These are phyloP conservation scores for Pseudopipra pipra DNA, from an alignment of 2,113 vertebrate genomes.

Conservation along the genomic window DNA sequence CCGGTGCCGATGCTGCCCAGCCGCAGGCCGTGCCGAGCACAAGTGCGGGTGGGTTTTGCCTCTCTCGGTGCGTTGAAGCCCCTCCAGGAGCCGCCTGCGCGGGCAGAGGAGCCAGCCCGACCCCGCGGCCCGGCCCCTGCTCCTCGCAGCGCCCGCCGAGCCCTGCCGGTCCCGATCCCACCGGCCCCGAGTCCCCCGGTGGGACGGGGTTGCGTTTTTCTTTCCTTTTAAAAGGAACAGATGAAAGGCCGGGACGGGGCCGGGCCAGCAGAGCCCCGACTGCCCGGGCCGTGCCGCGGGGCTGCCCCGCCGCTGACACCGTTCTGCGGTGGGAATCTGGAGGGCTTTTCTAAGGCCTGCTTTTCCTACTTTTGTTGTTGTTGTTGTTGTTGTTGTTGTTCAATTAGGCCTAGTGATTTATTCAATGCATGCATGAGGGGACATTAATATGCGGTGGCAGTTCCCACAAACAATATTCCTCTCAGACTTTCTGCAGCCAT, in stretches of 20 bases:
- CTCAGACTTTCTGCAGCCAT: conserved; percentile 68
- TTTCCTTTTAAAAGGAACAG: not conserved
- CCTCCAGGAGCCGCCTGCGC: not conserved
- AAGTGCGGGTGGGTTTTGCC: not conserved
- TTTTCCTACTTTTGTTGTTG: conserved; percentile 43
- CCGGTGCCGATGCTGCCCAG: not conserved
- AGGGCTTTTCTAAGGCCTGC: conserved; percentile 61
- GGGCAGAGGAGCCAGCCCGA: not conserved
- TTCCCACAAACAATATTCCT: conserved; percentile 86
- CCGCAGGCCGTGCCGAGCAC: not conserved
- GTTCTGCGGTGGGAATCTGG: conserved; percentile 44
- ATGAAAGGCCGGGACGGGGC: not conserved
- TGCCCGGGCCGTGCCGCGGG: not conserved
- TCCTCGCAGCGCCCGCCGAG: not conserved
- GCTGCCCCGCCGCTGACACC: conserved; percentile 40
- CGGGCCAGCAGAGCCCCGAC: not conserved
- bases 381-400: conserved; percentile 69
- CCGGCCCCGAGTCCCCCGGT: no score
- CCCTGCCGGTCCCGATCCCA: not conserved
- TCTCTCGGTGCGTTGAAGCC: not conserved
- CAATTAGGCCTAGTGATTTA: conserved; percentile 91
- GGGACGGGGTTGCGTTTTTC: not conserved
- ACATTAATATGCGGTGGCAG: conserved; percentile 91
- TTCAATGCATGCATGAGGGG: conserved; percentile 88
- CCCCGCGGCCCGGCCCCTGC: not conserved